Base-by-base conservation (phyloP, 2,888 invertebrate species). In the Neuroscelio doddi region DNA sequence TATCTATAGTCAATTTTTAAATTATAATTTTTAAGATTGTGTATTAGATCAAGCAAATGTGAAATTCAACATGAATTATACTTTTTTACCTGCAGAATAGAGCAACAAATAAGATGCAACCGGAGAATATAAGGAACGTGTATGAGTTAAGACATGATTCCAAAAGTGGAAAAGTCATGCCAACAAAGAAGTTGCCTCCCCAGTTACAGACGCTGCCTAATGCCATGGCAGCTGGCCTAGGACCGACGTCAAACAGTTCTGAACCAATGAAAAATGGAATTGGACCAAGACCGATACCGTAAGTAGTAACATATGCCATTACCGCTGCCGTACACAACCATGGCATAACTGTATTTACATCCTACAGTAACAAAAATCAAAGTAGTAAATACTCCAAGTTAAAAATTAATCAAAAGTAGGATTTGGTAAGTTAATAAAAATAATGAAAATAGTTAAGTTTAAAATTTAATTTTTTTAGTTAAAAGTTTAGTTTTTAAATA, bases 221-320 rank as follows among this genome's bases (percentile, higher is more conserved):
- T 41, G 95, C 91, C 94, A 95, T 95, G 47, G 93, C 94, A 14
- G 91, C 90, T 0, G 93, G 90, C n/a, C 94, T 88, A 0, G 95
- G 93, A 0, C 91, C 92, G 61, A 93, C 92, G 78, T 94, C 93
- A 80, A 95, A 94, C 50, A 95, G 82, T 85, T 96, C 95, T 85
- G 94, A 90, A 12, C 93, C 94, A 70, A 94, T 92, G 79, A 95
- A 94, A 82, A 91, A 95, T 0, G 95, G 94, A 76, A 95, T 93
- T 0, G 95, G 94, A 0, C 95, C 95, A 27, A 96, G 87, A 0
- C 95, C 95, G 57, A 95, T 87, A 52, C 94, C 94, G 79, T 92
- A 96, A 68, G 90, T 90, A 55, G 94, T 86, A 38, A 96, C 93
- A 77, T 92, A 95, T 4, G 88, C 86, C 73, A 94, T 85, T 26